phyloP scores from a whole-genome alignment of 2,888 invertebrate species.

The Drosophila borealis region DNA sequence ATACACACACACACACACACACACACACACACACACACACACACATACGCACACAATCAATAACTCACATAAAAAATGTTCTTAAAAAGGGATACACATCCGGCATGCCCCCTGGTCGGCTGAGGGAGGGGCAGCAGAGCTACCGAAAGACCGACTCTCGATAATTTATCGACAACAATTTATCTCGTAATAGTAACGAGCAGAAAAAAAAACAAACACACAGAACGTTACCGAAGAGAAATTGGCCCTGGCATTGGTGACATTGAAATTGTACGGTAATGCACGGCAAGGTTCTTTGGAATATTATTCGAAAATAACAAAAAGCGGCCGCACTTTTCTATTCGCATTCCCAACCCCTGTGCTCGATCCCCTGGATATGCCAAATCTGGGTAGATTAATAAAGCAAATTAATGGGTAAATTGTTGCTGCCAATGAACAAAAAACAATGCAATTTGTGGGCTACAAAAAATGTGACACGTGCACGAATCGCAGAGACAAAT shows the following conservation, averaged over 20 bases:
- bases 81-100: conserved; percentile 47
- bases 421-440: conserved; percentile 44
- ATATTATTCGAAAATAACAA: conserved; percentile 27
- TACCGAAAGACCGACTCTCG: conserved; percentile 61
- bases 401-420: conserved; percentile 72
- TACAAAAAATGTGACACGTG: conserved; percentile 70
- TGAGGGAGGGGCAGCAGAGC: conserved; percentile 24
- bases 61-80: conserved; percentile 33
- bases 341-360: background rate
- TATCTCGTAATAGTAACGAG: conserved; percentile 79
- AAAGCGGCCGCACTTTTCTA: background rate
- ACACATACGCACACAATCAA: conserved; percentile 9
- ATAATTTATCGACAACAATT: conserved; percentile 83
- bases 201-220: conserved; percentile 44
- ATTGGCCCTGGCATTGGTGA: conserved; percentile 65
- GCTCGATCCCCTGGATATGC: conserved; percentile 9
- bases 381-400: conserved; percentile 66
- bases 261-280: conserved; percentile 81
- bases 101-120: conserved; percentile 50
- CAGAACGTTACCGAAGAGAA: conserved; percentile 40
- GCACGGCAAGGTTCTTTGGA: conserved; percentile 44
- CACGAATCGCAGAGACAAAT: conserved; percentile 69
- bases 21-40: conserved; percentile 1
- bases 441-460: conserved; percentile 39
- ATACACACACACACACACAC: conserved; percentile 10